Percentiles rank a stretch among this genome's conserved stretches.
phyloP scores from a whole-genome alignment of 1,140 invertebrate species.

The Meloidogyne floridensis region DNA sequence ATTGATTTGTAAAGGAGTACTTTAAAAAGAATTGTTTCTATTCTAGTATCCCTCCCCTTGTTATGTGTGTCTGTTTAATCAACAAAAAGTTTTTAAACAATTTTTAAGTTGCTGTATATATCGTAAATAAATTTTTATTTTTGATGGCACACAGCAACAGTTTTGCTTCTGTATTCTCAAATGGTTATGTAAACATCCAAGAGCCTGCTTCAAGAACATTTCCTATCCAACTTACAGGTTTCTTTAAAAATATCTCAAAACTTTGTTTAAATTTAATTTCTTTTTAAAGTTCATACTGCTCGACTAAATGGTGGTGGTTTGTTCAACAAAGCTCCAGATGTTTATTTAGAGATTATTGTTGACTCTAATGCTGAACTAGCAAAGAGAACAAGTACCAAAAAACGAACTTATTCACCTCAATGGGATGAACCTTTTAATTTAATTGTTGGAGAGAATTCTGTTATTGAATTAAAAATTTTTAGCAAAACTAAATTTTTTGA shows the following conservation, averaged over 20 bases:
- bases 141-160: slow-evolving; percentile 34
- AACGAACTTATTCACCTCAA: slow-evolving; percentile 56
- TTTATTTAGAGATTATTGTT: slow-evolving; percentile 52
- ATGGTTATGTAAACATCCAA: slow-evolving; percentile 25
- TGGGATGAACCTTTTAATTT: slow-evolving; percentile 57
- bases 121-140: background rate
- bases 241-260: too few species aligned
- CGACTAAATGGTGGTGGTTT: slow-evolving; percentile 39
- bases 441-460: slow-evolving; percentile 54
- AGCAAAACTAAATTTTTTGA: slow-evolving; percentile 61
- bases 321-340: slow-evolving; percentile 48
- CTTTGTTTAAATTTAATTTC: too few species aligned
- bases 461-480: slow-evolving; percentile 53
- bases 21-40: background rate
- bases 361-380: slow-evolving; percentile 31
- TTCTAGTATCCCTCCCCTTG: too few species aligned
- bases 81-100: background rate
- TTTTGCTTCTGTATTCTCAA: background rate
- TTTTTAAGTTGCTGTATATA: background rate
- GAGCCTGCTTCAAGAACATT: background rate
- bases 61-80: too few species aligned
- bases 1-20: too few species aligned
- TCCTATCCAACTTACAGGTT: slow-evolving; percentile 48
- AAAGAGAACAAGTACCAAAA: slow-evolving; percentile 52
- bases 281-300: slow-evolving; percentile 21